Conservation (phyloP, 2,797 vertebrate genomes). For the Artibeus jamaicensis region DNA sequence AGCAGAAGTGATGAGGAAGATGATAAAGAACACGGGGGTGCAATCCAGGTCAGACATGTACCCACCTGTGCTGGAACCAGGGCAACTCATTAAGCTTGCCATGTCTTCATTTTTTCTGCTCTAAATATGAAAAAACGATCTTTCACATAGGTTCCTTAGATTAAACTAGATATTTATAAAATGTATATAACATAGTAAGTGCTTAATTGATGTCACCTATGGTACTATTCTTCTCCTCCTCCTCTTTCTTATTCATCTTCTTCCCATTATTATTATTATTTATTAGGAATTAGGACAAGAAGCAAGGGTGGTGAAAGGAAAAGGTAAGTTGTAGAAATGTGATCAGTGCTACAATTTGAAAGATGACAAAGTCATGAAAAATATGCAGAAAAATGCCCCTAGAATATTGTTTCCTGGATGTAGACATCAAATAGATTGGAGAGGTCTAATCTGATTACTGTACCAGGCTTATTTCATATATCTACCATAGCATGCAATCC, state of each 20-base stretch:
- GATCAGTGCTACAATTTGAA: not conserved
- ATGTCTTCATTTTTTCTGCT: not conserved
- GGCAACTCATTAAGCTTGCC: not conserved
- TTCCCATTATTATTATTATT: not conserved
- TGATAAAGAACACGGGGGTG: not conserved
- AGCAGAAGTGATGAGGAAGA: not conserved
- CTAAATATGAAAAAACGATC: not conserved
- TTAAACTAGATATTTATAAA: not conserved
- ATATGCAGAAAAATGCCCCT: not conserved
- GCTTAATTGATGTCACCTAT: not conserved
- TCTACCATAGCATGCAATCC: rapidly evolving
- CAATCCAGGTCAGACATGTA: not conserved
- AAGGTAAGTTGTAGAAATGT: not conserved
- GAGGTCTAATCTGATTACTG: not conserved
- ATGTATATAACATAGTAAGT: not conserved
- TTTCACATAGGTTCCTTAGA: not conserved
- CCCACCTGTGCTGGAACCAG: no score
- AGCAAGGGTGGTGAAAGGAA: not conserved
- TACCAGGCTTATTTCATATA: not conserved
- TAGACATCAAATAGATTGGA: not conserved
- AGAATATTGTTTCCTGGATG: not conserved
- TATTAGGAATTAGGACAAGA: not conserved
- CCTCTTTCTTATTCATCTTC: no score
- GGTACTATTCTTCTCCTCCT: not conserved
- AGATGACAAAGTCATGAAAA: not conserved